Conservation (phyloP, 2,888 invertebrate genomes). For the Diarsia mendica region DNA sequence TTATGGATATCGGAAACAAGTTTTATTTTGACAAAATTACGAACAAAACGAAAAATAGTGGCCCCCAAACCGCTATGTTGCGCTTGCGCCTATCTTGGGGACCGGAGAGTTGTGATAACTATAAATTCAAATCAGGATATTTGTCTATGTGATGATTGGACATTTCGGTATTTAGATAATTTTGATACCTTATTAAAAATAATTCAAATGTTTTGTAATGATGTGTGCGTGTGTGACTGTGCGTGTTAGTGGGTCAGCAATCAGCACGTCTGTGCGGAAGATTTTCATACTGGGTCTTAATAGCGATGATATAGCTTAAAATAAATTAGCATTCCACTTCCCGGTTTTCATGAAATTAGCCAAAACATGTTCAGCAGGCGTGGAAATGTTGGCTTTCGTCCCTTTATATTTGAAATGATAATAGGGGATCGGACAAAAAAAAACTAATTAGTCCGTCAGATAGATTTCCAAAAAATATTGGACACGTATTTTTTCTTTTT, state of each 20-base stretch:
- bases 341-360: constrained; percentile 5
- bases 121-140: background rate
- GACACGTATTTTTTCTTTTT: too few relatives aligned
- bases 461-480: too few relatives aligned
- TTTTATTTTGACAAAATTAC: background rate
- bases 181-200: background rate
- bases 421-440: too few relatives aligned
- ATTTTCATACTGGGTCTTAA: background rate
- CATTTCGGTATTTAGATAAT: background rate
- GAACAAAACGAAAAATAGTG: background rate
- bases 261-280: background rate
- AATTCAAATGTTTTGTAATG: background rate
- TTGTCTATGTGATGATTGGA: background rate
- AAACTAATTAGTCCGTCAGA: too few relatives aligned
- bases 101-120: background rate
- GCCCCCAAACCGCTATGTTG: background rate
- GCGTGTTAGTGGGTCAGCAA: background rate
- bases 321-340: constrained; percentile 10
- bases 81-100: background rate
- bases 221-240: background rate
- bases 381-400: constrained; percentile 4
- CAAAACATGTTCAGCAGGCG: background rate
- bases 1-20: background rate
- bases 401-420: background rate
- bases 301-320: background rate